Conservation (phyloP, 2,113 vertebrate species). For the Dromaius novaehollandiae region DNA sequence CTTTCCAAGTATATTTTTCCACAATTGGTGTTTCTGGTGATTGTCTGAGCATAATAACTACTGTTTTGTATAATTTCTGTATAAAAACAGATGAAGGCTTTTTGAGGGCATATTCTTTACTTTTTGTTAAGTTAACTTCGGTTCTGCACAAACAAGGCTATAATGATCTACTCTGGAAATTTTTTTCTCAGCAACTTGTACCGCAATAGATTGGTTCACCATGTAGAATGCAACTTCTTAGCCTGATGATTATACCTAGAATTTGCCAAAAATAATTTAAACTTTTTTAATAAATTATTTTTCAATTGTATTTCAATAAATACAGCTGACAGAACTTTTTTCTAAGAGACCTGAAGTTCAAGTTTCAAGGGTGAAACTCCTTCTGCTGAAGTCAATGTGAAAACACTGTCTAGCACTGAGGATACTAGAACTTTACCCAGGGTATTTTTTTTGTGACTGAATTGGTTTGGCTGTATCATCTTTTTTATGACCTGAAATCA, state of each 20-base stretch:
- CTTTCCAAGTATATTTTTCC: neutral
- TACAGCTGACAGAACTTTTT: neutral
- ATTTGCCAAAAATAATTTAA: neutral
- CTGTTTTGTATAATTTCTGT: neutral
- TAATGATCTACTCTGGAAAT: conserved; percentile 22
- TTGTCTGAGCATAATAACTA: neutral
- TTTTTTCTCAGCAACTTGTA: conserved; percentile 12
- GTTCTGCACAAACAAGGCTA: neutral
- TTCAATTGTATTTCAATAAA: neutral
- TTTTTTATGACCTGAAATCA: neutral
- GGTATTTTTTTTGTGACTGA: neutral
- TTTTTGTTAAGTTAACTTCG: neutral
- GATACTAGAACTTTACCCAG: neutral
- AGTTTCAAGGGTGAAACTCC: neutral
- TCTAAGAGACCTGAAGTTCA: neutral
- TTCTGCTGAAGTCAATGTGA: neutral
- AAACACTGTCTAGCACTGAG: neutral
- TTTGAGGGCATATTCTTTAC: neutral
- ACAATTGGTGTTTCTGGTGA: neutral
- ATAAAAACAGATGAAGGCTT: neutral
- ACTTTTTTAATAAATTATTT: neutral
- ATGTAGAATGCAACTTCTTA: neutral
- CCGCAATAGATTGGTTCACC: neutral
- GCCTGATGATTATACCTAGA: neutral
- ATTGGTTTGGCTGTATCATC: neutral